These are phyloP conservation scores for Aphaenogaster ashmeadi DNA, from an alignment of 1,140 invertebrate species.

Conservation along the genomic window DNA sequence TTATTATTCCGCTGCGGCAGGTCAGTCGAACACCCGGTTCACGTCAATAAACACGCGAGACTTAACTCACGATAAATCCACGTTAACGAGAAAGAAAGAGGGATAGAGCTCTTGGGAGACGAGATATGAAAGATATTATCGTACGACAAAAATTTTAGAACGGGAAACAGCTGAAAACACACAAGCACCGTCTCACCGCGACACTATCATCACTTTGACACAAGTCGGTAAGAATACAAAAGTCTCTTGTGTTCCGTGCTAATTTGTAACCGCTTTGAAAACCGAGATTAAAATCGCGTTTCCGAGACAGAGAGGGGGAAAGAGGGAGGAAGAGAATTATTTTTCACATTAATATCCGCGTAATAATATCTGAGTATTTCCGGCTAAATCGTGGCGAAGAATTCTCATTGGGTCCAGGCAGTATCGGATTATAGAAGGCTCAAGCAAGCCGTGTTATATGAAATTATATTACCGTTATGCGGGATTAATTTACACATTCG, in stretches of 20 bases:
- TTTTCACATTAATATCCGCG: slow-evolving; percentile 40
- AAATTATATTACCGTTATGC: slow-evolving; percentile 68
- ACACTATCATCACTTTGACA: slow-evolving; percentile 15
- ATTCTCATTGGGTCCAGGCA: slow-evolving; percentile 31
- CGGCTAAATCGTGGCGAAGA: slow-evolving; percentile 29
- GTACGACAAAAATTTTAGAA: neutral
- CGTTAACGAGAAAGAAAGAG: neutral
- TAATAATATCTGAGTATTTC: slow-evolving; percentile 47
- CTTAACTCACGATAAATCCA: slow-evolving; percentile 8
- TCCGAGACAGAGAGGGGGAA: neutral
- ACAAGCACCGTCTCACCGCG: neutral
- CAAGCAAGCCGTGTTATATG: slow-evolving; percentile 55
- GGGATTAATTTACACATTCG: slow-evolving; percentile 68
- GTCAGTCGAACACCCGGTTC: slow-evolving; percentile 24
- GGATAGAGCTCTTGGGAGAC: neutral
- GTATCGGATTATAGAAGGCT: slow-evolving; percentile 63
- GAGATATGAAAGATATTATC: neutral
- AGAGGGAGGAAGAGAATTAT: neutral
- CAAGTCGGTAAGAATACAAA: neutral
- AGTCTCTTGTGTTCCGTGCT: slow-evolving; percentile 1
- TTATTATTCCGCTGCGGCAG: slow-evolving; percentile 23
- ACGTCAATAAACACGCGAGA: slow-evolving; percentile 34
- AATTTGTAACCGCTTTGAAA: slow-evolving; percentile 36
- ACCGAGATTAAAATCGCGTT: slow-evolving; percentile 45
- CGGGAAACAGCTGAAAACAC: neutral